These are phyloP conservation scores for Gerris lacustris DNA, from an alignment of 2,888 invertebrate genomes.

Conservation along the genomic window DNA sequence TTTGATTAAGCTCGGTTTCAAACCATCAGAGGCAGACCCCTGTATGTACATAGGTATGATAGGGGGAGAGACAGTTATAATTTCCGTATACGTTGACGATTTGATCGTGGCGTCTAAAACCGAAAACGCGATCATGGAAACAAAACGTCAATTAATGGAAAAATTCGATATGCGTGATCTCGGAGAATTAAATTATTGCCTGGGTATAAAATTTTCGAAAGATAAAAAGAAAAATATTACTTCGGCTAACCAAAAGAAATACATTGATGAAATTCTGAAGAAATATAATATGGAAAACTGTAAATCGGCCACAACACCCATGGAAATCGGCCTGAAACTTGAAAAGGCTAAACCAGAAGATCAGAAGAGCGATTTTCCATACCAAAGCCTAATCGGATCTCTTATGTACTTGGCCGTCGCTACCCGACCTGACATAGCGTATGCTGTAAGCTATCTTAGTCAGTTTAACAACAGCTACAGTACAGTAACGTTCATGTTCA, in stretches of 20 bases:
- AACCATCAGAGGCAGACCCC: too few relatives aligned
- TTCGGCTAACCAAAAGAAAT: not conserved
- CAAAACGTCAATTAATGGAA: too few relatives aligned
- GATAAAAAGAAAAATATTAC: not conserved
- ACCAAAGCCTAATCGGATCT: not conserved
- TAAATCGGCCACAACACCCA: not conserved
- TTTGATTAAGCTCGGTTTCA: too few relatives aligned
- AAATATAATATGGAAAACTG: not conserved
- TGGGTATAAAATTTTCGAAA: too few relatives aligned
- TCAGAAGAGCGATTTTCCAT: not conserved
- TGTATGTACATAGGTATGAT: too few relatives aligned
- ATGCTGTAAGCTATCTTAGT: not conserved
- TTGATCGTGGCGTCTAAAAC: too few relatives aligned
- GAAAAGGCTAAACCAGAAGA: not conserved
- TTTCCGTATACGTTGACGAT: too few relatives aligned
- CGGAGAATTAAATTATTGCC: too few relatives aligned
- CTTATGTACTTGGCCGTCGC: not conserved
- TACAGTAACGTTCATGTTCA: not conserved
- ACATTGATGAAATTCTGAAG: not conserved
- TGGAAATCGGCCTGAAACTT: not conserved
- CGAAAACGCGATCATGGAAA: too few relatives aligned
- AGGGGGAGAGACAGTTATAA: too few relatives aligned
- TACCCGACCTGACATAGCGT: not conserved
- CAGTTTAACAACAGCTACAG: slow-evolving; percentile 2
- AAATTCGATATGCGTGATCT: too few relatives aligned